A percentile compares a stretch with the other conserved stretches of the same genome.
These are phyloP conservation scores for Tanaodytes sp. DNA, from an alignment of 2,888 invertebrate species.

Conservation along the genomic window DNA sequence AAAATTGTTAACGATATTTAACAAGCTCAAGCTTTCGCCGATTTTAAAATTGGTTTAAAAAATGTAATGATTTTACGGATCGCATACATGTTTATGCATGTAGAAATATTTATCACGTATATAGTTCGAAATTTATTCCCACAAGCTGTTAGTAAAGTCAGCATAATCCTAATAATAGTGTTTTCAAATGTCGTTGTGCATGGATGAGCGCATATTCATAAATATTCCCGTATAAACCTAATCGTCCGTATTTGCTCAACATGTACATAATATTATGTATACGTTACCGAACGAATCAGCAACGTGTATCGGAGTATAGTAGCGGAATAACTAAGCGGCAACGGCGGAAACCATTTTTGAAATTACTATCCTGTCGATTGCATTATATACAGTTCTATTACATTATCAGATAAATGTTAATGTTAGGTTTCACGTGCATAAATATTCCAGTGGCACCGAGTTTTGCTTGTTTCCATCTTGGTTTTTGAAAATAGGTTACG, in stretches of 20 bases:
- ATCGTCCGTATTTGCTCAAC: slow-evolving; percentile 52
- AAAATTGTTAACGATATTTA: too few species aligned
- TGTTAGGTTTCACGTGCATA: slow-evolving; percentile 24
- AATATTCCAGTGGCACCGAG: slow-evolving; percentile 22
- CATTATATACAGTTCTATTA: slow-evolving; percentile 58
- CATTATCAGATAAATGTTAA: slow-evolving; percentile 50
- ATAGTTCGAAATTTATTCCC: slow-evolving; percentile 42
- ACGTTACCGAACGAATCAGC: slow-evolving; percentile 49
- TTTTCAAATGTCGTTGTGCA: slow-evolving; percentile 49
- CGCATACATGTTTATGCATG: too few species aligned
- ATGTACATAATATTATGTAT: slow-evolving; percentile 49
- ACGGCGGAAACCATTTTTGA: slow-evolving; percentile 59
- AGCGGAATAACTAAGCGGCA: slow-evolving; percentile 54
- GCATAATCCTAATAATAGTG: slow-evolving; percentile 46
- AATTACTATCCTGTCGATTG: slow-evolving; percentile 63
- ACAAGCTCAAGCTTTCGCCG: too few species aligned
- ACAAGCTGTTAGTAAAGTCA: slow-evolving; percentile 36
- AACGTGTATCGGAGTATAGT: slow-evolving; percentile 54
- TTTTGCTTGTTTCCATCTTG: background rate
- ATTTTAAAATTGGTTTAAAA: too few species aligned
- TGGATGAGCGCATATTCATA: slow-evolving; percentile 53
- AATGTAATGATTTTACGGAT: too few species aligned
- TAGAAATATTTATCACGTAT: too few species aligned
- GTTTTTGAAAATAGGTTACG: too few species aligned
- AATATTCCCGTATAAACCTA: slow-evolving; percentile 54